These are phyloP conservation scores for Elgaria multicarinata DNA, from an alignment of 2,113 vertebrate species.

Conservation along the genomic window DNA sequence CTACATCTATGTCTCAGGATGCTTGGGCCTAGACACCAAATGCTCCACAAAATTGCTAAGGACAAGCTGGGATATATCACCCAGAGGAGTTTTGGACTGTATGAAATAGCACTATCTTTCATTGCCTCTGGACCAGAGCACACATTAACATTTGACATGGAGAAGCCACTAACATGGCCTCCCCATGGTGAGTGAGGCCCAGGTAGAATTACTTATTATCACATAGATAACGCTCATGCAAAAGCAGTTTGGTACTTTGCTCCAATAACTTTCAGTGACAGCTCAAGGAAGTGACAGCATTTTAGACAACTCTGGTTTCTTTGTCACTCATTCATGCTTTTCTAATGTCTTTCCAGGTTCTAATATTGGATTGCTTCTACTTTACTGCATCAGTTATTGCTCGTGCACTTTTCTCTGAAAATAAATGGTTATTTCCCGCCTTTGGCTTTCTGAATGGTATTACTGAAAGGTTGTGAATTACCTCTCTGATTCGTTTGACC, in stretches of 20 bases:
- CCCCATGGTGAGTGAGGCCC: neutral
- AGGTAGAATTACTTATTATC: neutral
- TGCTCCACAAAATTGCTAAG: neutral
- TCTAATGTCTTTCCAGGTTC: slow-evolving; percentile 59
- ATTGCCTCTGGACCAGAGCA: neutral
- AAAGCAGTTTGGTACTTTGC: neutral
- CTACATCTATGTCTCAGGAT: neutral
- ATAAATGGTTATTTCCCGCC: neutral
- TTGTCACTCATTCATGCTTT: slow-evolving; percentile 24
- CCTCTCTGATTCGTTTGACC: slow-evolving; percentile 29
- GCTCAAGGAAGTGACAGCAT: neutral
- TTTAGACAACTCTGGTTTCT: neutral
- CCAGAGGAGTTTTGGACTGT: neutral
- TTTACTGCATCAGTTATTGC: slow-evolving; percentile 41
- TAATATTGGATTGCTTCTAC: slow-evolving; percentile 11
- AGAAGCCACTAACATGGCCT: neutral
- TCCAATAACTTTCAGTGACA: slow-evolving; percentile 11
- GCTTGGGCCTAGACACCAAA: neutral
- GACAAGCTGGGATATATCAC: neutral
- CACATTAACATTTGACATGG: neutral
- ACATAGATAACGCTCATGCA: neutral
- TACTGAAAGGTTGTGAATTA: slow-evolving; percentile 3
- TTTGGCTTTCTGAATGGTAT: slow-evolving; percentile 27
- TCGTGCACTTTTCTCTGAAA: slow-evolving; percentile 28
- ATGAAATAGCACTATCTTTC: neutral